Percentiles rank a stretch among this genome's conserved stretches.
These are phyloP conservation scores for Liparis tanakae DNA, from an alignment of 2,797 vertebrate genomes.

Conservation along the genomic window DNA sequence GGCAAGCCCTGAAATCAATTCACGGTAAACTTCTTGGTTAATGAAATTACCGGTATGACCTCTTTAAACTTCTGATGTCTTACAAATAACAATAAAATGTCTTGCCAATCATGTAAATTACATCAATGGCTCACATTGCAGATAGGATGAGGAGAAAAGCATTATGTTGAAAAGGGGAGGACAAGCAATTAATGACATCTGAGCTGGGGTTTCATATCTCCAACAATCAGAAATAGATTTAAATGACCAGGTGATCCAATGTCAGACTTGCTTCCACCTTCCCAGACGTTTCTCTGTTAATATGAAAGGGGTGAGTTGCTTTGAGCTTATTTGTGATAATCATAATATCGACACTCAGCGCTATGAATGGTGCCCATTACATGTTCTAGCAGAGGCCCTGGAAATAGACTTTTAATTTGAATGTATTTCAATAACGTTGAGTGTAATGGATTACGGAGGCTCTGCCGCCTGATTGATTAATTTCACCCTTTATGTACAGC, in stretches of 20 bases:
- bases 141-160: slow-evolving; percentile 53
- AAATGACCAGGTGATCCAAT: slow-evolving; percentile 67
- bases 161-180: slow-evolving; percentile 73
- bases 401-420: slow-evolving; percentile 81
- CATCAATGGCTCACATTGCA: slow-evolving; percentile 67
- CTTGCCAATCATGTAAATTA: slow-evolving; percentile 74
- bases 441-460: slow-evolving; percentile 74
- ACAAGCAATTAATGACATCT: slow-evolving; percentile 77
- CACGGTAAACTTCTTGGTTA: slow-evolving; percentile 42
- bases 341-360: slow-evolving; percentile 69
- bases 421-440: slow-evolving; percentile 77
- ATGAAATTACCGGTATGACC: slow-evolving; percentile 69
- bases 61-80: slow-evolving; percentile 61
- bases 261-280: slow-evolving; percentile 57
- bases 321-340: slow-evolving; percentile 79
- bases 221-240: slow-evolving; percentile 77
- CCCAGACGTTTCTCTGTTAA: slow-evolving; percentile 60
- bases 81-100: slow-evolving; percentile 66
- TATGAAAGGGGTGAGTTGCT: slow-evolving; percentile 68
- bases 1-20: slow-evolving; percentile 51
- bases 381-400: slow-evolving; percentile 62
- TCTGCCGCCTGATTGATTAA: slow-evolving; percentile 73
- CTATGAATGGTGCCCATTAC: slow-evolving; percentile 76
- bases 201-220: slow-evolving; percentile 73
- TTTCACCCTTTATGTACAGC: slow-evolving; percentile 75